These are phyloP conservation scores for Spodoptera picta DNA, from an alignment of 2,888 invertebrate genomes.

Conservation along the genomic window DNA sequence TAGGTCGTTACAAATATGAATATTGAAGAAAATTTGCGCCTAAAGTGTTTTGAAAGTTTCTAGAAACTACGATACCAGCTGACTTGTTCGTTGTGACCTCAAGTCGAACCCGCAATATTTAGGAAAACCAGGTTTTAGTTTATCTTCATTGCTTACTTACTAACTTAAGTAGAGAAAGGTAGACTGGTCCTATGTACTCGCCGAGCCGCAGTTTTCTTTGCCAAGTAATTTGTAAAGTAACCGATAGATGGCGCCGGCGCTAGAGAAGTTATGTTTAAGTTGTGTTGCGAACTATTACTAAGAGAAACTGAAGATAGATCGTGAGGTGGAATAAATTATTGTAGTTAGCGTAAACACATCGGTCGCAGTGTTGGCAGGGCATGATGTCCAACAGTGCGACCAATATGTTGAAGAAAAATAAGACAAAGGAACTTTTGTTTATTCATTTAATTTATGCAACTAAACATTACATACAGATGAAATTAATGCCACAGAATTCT, in stretches of 20 bases:
- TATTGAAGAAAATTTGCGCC: too few species aligned
- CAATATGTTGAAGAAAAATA: too few species aligned
- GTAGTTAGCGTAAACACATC: conserved; percentile 18
- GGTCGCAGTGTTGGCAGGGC: background rate
- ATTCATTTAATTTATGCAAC: too few species aligned
- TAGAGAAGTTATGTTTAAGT: conserved; percentile 45
- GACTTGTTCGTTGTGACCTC: conserved; percentile 2
- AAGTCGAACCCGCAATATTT: background rate
- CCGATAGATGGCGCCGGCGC: conserved; percentile 39
- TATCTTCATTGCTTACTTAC: conserved; percentile 37
- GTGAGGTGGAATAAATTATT: conserved; percentile 37
- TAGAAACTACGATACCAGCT: conserved; percentile 3
- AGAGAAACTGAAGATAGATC: conserved; percentile 43
- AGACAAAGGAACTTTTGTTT: too few species aligned
- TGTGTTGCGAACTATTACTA: conserved; percentile 35
- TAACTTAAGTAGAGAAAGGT: conserved; percentile 30
- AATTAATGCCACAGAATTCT: too few species aligned
- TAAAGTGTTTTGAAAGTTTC: background rate
- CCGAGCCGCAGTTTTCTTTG: conserved; percentile 32
- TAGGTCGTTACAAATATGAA: too few species aligned
- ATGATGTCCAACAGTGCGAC: too few species aligned
- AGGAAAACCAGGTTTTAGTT: conserved; percentile 20
- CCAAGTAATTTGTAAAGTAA: conserved; percentile 19
- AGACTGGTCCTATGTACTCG: conserved; percentile 14
- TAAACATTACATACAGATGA: too few species aligned